Base-by-base conservation (phyloP, 2,113 vertebrate genomes). In the Papio anubis region DNA sequence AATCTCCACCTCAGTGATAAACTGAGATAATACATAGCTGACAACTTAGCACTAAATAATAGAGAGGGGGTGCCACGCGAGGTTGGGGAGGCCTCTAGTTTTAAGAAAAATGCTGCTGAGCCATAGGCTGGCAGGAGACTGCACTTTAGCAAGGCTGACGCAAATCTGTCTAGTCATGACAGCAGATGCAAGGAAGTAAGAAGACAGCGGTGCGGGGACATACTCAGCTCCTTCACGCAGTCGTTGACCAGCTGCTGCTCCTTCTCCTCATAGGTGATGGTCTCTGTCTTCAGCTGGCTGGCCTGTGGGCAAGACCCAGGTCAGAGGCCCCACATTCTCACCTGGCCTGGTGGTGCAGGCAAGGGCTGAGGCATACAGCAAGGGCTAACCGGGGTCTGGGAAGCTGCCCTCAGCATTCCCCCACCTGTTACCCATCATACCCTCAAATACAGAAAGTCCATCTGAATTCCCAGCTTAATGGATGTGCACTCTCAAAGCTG, bases 211-310 rank as follows among this genome's bases (percentile, higher is more conserved):
- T 2, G 2, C 0, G 0, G 81, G n/a, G 40, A 99, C 99, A 98
- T 99, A 99, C 99, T 99, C 97, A 99, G 99, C 97, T 99, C 99
- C 98, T 99, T 99, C 70, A 99, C 99, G 61, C 99, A 99, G 98
- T 99, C 99, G 52, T 99, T 99, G 90, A 99, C 99, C 98, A 99
- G 99, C 78, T 99, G 99, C 97, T 99, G 99, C 81, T 99, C 99
- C 93, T 99, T 99, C 96, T 99, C 99, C 97, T 99, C 99, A 0
- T 99, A 99, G 10, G 99, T 99, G 97, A 99, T 99, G 2, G 99
- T 99, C 98, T 99, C 99, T 0, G 99, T 99, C 99, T 99, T 99
- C 97, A 99, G 98, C 95, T 99, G 99, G 97, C 98, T 99, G 30
- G 99, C 99, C 99, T 99, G 96, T 64, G 93, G 43, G 96, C 97